These are phyloP conservation scores for Ophion costatus DNA, from an alignment of 2,888 invertebrate species.

Conservation along the genomic window DNA sequence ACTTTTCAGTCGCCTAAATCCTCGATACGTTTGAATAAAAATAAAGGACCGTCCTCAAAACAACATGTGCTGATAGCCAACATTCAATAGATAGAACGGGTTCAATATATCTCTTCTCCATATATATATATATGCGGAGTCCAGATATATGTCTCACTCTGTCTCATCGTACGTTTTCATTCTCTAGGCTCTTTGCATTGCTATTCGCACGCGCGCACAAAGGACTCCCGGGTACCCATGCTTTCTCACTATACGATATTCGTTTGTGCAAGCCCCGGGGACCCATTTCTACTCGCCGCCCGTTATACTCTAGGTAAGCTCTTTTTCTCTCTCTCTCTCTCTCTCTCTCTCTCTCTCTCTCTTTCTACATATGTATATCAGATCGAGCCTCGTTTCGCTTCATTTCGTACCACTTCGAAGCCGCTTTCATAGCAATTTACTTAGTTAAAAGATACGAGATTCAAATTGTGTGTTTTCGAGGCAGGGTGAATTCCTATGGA, in stretches of 20 bases:
- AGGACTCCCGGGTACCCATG: conserved; percentile 56
- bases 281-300: conserved; percentile 21
- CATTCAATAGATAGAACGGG: neutral
- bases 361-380: neutral
- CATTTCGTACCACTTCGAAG: conserved; percentile 36
- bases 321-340: neutral
- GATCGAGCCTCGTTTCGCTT: conserved; percentile 25
- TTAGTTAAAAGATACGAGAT: conserved; percentile 4
- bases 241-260: conserved; percentile 47
- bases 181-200: conserved; percentile 40
- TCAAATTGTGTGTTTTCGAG: neutral
- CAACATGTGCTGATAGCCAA: neutral
- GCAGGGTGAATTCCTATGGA: neutral
- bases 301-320: conserved; percentile 8
- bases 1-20: neutral
- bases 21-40: neutral
- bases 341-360: neutral
- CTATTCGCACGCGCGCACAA: conserved; percentile 41
- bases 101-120: neutral
- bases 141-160: conserved; percentile 42
- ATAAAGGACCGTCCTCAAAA: neutral
- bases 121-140: neutral
- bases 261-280: conserved; percentile 52
- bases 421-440: conserved; percentile 13
- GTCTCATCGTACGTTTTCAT: conserved; percentile 56